A percentile compares a stretch with the other conserved stretches of the same genome.
These are phyloP conservation scores for Hirudo medicinalis DNA, from an alignment of 1,140 invertebrate species.

Conservation along the genomic window DNA sequence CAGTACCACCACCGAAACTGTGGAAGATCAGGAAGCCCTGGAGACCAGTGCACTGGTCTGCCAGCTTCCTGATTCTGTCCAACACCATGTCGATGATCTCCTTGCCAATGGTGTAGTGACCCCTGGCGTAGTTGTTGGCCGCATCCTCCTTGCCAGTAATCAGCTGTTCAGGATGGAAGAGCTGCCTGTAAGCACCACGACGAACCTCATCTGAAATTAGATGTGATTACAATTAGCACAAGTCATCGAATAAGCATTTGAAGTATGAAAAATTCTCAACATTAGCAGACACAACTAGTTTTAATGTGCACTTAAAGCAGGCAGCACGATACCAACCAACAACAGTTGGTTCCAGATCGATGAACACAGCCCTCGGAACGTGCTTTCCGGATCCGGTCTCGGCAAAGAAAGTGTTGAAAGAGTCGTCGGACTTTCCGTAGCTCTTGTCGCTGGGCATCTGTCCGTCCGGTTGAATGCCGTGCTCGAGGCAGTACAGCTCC, in stretches of 20 bases:
- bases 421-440: conserved; percentile 27
- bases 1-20: conserved; percentile 55
- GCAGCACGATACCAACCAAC: conserved; percentile 42
- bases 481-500: conserved; percentile 76
- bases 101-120: conserved; percentile 43
- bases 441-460: conserved; percentile 33
- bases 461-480: conserved; percentile 73
- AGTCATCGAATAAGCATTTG: too few species aligned
- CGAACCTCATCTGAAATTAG: conserved; percentile 46
- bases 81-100: conserved; percentile 42
- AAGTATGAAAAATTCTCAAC: too few species aligned
- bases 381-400: conserved; percentile 45
- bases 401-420: conserved; percentile 36
- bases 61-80: conserved; percentile 39
- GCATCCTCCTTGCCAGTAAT: conserved; percentile 71
- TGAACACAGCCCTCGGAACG: conserved; percentile 62
- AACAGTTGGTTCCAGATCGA: conserved; percentile 71
- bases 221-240: neutral
- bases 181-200: conserved; percentile 49
- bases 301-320: neutral
- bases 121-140: conserved; percentile 47
- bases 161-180: conserved; percentile 68
- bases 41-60: conserved; percentile 27
- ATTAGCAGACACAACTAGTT: too few species aligned
- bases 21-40: conserved; percentile 43